Evolutionary conservation across 2,888 invertebrate species (phyloP).

Genomic region (Chesias legatella): DNA sequence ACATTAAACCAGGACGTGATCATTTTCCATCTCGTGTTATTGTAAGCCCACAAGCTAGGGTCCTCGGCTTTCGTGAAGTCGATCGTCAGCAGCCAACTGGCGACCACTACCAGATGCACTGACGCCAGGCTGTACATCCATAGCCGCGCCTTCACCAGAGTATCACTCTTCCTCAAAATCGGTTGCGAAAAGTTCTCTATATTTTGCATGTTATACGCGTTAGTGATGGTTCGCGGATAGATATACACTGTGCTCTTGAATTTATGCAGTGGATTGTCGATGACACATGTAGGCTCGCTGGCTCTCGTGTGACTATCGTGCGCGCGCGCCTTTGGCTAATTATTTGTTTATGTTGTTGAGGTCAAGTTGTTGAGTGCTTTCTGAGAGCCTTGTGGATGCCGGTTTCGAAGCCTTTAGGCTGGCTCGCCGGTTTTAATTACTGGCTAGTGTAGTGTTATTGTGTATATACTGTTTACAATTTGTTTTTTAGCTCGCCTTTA

Average conservation of each 20-base stretch:
- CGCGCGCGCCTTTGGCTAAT: conserved; percentile 9
- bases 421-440: too few relatives aligned
- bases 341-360: conserved; percentile 29
- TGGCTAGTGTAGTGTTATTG: too few relatives aligned
- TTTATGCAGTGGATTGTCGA: too few relatives aligned
- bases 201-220: conserved; percentile 34
- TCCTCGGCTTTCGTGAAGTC: conserved; percentile 55
- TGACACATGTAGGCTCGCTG: conserved; percentile 4
- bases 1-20: conserved; percentile 71
- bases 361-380: conserved; percentile 21
- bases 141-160: conserved; percentile 50
- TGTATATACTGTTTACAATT: too few relatives aligned
- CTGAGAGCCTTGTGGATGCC: conserved; percentile 11
- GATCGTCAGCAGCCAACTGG: conserved; percentile 43
- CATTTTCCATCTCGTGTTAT: conserved; percentile 54
- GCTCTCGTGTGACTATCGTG: conserved; percentile 13
- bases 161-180: conserved; percentile 39
- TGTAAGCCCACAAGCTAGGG: conserved; percentile 46
- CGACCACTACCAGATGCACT: conserved; percentile 42
- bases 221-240: conserved; percentile 4
- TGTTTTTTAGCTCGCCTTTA: too few relatives aligned
- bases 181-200: conserved; percentile 32
- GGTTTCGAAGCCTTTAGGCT: too few relatives aligned
- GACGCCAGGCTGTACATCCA: conserved; percentile 43
- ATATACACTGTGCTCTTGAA: conserved; percentile 8